Percentiles rank a stretch among this genome's conserved stretches.
phyloP scores from a whole-genome alignment of 1,140 invertebrate genomes.

The Lasioglossum baleicum region DNA sequence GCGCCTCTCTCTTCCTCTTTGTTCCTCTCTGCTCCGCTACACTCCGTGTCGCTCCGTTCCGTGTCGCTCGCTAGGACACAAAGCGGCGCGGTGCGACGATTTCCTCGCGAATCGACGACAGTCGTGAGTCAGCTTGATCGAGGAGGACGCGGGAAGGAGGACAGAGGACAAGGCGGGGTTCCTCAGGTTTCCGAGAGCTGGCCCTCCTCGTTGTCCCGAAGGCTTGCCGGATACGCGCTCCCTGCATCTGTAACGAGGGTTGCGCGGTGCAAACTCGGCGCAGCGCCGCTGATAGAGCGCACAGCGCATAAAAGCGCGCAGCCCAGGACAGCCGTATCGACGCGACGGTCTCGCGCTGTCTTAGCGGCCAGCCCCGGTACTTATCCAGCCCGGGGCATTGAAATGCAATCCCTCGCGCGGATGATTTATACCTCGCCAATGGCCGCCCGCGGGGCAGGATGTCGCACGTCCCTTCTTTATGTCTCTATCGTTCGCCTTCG shows the following conservation, averaged over 20 bases:
- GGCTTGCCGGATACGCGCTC: constrained; percentile 75
- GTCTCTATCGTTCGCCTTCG: constrained; percentile 70
- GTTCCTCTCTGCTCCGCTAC: no score
- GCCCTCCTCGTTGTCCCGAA: constrained; percentile 48
- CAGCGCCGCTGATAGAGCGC: constrained; percentile 24
- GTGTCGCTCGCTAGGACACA: background rate
- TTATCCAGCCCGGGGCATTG: constrained; percentile 69
- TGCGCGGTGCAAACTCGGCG: constrained; percentile 45
- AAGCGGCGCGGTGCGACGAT: constrained; percentile 20
- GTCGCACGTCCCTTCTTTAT: constrained; percentile 76
- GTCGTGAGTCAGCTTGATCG: constrained; percentile 35
- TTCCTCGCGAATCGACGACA: constrained; percentile 39
- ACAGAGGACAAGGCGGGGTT: background rate
- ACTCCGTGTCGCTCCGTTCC: constrained; percentile 7
- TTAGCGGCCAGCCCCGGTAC: constrained; percentile 48
- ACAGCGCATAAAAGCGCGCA: constrained; percentile 55
- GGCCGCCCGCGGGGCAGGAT: constrained; percentile 74
- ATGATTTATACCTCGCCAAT: constrained; percentile 76
- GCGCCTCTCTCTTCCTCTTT: no score
- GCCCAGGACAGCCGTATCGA: constrained; percentile 5
- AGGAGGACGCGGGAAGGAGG: background rate
- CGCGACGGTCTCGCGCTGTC: constrained; percentile 26
- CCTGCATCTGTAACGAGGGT: constrained; percentile 76
- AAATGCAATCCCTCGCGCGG: constrained; percentile 76
- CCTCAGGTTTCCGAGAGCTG: constrained; percentile 51